Conservation (phyloP, 1,140 invertebrate species). For the Homarus americanus region DNA sequence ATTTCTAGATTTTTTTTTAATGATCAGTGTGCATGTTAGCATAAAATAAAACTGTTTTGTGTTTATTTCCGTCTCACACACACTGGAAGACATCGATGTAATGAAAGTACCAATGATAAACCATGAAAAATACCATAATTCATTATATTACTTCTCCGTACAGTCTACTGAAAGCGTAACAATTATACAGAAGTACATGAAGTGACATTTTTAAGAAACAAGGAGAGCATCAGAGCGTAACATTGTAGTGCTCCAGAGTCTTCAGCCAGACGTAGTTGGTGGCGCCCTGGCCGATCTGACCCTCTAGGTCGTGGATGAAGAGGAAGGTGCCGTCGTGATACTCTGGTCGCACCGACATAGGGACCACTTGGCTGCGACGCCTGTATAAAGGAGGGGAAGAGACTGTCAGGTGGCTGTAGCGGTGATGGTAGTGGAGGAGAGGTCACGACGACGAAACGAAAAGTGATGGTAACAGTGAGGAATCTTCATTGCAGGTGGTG, state of each 20-base stretch:
- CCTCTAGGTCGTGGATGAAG: conserved; percentile 56
- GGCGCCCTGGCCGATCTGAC: conserved; percentile 54
- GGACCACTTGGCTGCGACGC: conserved; percentile 42
- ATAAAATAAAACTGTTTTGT: too few species aligned
- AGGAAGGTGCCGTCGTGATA: conserved; percentile 50
- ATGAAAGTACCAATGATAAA: too few species aligned
- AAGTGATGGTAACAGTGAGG: not conserved
- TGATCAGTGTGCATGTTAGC: too few species aligned
- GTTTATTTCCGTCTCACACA: too few species aligned
- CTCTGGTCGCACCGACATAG: conserved; percentile 37
- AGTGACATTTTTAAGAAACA: too few species aligned
- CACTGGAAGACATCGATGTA: too few species aligned
- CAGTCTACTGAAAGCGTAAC: too few species aligned
- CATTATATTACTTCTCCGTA: too few species aligned
- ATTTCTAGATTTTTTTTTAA: too few species aligned
- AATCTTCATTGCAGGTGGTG: too few species aligned
- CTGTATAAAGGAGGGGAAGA: not conserved
- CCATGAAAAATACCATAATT: too few species aligned
- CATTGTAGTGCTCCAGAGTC: conserved; percentile 36
- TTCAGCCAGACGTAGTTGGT: conserved; percentile 54
- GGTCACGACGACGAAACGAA: not conserved
- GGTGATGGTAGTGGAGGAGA: not conserved
- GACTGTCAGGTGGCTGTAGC: not conserved
- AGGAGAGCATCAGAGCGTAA: not conserved
- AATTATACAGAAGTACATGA: too few species aligned